phyloP scores from a whole-genome alignment of 2,113 vertebrate genomes.

The Thymallus thymallus region DNA sequence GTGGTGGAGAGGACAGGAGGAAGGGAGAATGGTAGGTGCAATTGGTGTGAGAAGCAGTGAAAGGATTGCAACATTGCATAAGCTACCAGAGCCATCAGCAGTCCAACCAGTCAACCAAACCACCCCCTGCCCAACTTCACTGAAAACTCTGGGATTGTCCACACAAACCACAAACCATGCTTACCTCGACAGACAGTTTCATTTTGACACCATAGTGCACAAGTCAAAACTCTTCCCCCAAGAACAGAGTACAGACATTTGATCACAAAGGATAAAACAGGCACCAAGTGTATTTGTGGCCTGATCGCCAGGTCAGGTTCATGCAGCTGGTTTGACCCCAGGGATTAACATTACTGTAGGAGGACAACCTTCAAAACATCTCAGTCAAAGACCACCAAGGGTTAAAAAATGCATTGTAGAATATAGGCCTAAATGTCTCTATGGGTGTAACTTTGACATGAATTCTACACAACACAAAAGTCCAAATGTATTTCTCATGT shows the following conservation, averaged over 20 bases:
- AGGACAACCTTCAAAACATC: too few relatives aligned
- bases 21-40: conserved; percentile 4
- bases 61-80: conserved; percentile 4
- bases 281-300: not conserved
- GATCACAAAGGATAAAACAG: not conserved
- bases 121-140: conserved; percentile 38
- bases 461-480: not conserved
- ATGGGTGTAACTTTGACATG: not conserved
- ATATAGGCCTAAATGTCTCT: conserved; percentile 9
- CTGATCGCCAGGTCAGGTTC: not conserved
- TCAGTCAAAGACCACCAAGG: too few relatives aligned
- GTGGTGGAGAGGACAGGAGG: not conserved
- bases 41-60: conserved; percentile 22
- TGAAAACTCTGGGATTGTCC: conserved; percentile 13
- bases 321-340: not conserved
- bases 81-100: conserved; percentile 26
- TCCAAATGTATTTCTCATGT: not conserved
- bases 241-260: not conserved
- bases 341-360: too few relatives aligned
- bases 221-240: not conserved
- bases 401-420: too few relatives aligned
- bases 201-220: conserved; percentile 7
- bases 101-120: conserved; percentile 19
- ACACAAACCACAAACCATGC: not conserved
- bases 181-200: conserved; percentile 16